phyloP scores from a whole-genome alignment of 2,113 vertebrate species.

The Sinosuthora webbiana region DNA sequence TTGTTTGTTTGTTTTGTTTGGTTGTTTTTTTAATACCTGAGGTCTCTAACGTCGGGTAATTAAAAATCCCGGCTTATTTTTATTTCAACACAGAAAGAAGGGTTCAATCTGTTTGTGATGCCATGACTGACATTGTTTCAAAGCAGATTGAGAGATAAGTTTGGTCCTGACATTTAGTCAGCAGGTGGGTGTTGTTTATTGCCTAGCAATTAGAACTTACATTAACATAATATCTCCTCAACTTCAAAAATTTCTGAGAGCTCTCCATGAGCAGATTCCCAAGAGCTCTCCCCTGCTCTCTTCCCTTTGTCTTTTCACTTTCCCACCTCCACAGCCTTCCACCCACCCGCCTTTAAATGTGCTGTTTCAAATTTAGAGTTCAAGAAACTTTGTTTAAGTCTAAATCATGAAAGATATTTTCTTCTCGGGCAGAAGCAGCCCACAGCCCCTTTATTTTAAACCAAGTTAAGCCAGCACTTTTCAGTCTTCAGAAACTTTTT shows the following conservation, averaged over 20 bases:
- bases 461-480: background rate
- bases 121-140: slow-evolving; percentile 66
- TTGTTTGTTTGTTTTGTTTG: background rate
- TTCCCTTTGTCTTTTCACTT: slow-evolving; percentile 75
- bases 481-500: slow-evolving; percentile 25
- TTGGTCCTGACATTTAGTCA: slow-evolving; percentile 71
- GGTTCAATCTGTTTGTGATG: slow-evolving; percentile 44
- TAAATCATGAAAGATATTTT: slow-evolving; percentile 62
- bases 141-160: slow-evolving; percentile 60
- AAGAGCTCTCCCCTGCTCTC: slow-evolving; percentile 55
- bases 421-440: slow-evolving; percentile 38
- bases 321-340: slow-evolving; percentile 74
- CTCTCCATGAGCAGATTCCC: slow-evolving; percentile 47
- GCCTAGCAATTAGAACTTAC: slow-evolving; percentile 72
- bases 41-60: background rate
- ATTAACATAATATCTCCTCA: slow-evolving; percentile 72
- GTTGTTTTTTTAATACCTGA: background rate
- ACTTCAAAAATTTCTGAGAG: slow-evolving; percentile 46
- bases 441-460: slow-evolving; percentile 47
- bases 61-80: background rate
- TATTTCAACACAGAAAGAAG: background rate
- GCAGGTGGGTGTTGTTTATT: slow-evolving; percentile 73
- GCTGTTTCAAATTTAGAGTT: slow-evolving; percentile 74
- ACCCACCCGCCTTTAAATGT: slow-evolving; percentile 73
- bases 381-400: slow-evolving; percentile 72